Conservation (phyloP, 2,888 invertebrate species). For the Xestia rhomboidea region DNA sequence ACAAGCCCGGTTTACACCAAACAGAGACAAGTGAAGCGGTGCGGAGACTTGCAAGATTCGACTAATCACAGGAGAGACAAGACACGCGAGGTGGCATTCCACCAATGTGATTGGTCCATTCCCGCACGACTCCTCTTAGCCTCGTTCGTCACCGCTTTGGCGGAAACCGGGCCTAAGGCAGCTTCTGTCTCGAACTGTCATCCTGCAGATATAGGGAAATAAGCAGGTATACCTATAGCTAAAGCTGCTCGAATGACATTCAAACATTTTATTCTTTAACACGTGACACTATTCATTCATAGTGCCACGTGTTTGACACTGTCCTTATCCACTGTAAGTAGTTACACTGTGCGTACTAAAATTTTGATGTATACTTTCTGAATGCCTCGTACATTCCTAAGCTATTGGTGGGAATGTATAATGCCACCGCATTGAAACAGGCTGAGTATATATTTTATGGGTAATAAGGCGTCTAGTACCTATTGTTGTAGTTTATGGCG, state of each 20-base stretch:
- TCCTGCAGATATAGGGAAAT: not conserved
- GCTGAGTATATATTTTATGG: constrained; percentile 62
- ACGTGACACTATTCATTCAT: too few species aligned
- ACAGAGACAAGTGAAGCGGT: not conserved
- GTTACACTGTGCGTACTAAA: constrained; percentile 51
- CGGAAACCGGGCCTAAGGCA: not conserved
- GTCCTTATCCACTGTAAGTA: not conserved
- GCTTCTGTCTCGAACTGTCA: not conserved
- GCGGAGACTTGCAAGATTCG: too few species aligned
- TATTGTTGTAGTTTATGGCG: too few species aligned
- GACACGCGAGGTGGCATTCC: too few species aligned
- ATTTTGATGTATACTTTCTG: constrained; percentile 76
- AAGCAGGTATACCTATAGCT: not conserved
- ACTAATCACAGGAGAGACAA: too few species aligned
- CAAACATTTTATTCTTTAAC: too few species aligned
- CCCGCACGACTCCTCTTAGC: too few species aligned
- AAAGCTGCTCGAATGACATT: not conserved
- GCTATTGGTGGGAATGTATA: constrained; percentile 66
- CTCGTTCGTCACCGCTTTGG: not conserved
- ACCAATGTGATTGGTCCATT: too few species aligned
- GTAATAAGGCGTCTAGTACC: constrained; percentile 13
- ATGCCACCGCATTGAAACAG: constrained; percentile 57
- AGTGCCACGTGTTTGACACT: too few species aligned
- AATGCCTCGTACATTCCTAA: constrained; percentile 65
- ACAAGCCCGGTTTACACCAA: not conserved